These are phyloP conservation scores for Dissostichus mawsoni DNA, from an alignment of 2,113 vertebrate species.

Conservation along the genomic window DNA sequence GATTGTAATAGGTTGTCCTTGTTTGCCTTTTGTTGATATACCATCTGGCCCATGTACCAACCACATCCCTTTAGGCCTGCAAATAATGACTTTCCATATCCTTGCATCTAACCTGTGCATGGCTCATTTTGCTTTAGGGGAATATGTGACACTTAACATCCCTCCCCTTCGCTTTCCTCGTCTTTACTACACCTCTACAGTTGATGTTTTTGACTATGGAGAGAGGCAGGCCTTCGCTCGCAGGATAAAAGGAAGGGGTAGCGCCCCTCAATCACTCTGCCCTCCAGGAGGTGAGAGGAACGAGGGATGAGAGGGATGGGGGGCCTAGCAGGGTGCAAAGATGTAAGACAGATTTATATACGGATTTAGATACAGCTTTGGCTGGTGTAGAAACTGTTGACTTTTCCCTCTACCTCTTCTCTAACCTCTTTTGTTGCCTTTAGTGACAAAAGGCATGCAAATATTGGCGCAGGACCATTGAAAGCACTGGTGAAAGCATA, in stretches of 20 bases:
- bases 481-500: constrained; percentile 63
- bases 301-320: constrained; percentile 66
- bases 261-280: constrained; percentile 78
- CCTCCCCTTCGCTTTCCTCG: constrained; percentile 64
- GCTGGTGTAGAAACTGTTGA: constrained; percentile 77
- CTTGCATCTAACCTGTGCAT: constrained; percentile 76
- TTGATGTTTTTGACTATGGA: constrained; percentile 72
- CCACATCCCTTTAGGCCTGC: constrained; percentile 77
- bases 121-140: constrained; percentile 73
- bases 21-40: constrained; percentile 74
- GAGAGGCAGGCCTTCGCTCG: constrained; percentile 73
- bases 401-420: constrained; percentile 67
- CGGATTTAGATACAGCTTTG: constrained; percentile 79
- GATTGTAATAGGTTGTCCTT: constrained; percentile 69
- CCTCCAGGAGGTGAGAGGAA: constrained; percentile 80
- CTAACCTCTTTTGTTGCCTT: constrained; percentile 67
- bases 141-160: constrained; percentile 69
- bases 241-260: constrained; percentile 82
- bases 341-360: constrained; percentile 82
- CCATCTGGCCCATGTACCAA: constrained; percentile 76
- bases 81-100: constrained; percentile 83
- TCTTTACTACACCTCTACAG: constrained; percentile 68
- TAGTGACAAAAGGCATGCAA: constrained; percentile 81
- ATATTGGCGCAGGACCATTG: constrained; percentile 73
- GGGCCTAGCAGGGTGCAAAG: constrained; percentile 78